Percentiles rank a stretch among this genome's conserved stretches.
Evolutionary conservation across 1,140 invertebrate species (phyloP).

Genomic region (Tetramorium simillimum): DNA sequence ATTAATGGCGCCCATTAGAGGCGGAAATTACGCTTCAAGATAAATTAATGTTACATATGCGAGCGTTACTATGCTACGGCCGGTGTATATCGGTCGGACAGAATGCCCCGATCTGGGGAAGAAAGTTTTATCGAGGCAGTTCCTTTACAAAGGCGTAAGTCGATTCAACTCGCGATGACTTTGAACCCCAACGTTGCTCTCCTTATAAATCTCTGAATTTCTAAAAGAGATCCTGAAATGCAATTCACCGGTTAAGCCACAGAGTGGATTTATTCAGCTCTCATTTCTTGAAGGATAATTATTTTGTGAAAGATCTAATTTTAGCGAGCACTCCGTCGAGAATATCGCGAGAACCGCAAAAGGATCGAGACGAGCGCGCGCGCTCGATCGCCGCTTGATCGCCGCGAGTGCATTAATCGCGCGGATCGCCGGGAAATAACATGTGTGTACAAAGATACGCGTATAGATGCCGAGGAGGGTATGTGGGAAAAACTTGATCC

Average conservation of each 20-base stretch:
- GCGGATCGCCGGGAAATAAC: constrained; percentile 27
- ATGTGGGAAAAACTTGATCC: constrained; percentile 63
- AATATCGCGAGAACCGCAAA: neutral
- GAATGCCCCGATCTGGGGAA: neutral
- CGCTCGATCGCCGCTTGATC: neutral
- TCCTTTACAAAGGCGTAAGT: neutral
- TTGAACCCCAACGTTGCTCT: neutral
- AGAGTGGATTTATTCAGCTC: neutral
- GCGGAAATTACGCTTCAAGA: constrained; percentile 51
- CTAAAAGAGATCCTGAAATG: neutral
- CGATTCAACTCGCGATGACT: neutral
- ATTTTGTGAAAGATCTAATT: neutral
- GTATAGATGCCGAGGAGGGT: neutral
- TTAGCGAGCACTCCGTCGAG: neutral
- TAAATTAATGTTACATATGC: constrained; percentile 50
- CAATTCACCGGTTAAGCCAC: neutral
- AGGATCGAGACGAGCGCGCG: constrained; percentile 7
- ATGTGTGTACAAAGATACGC: constrained; percentile 37
- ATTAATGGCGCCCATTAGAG: constrained; percentile 41
- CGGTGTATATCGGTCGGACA: neutral
- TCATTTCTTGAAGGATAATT: neutral
- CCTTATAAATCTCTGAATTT: neutral
- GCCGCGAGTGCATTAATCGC: constrained; percentile 22
- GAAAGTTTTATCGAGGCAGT: neutral
- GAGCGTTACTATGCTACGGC: neutral